A percentile compares a stretch with the other conserved stretches of the same genome.
Conservation (phyloP, 1,140 invertebrate genomes). For the Zaprionus ornatus region DNA sequence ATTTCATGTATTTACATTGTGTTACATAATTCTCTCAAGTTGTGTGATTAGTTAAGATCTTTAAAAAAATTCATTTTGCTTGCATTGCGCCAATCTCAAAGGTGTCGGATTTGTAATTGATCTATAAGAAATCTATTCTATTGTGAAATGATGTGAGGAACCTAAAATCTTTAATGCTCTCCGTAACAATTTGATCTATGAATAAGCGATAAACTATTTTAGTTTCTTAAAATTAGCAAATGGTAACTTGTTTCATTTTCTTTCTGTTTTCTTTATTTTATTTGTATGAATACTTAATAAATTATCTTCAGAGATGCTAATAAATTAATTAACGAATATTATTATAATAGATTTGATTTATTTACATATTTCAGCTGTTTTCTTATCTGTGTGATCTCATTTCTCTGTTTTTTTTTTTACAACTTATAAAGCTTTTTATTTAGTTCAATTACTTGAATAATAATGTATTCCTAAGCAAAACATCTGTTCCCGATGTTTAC, state of each 20-base stretch:
- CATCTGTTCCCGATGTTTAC: slow-evolving; percentile 8
- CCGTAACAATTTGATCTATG: slow-evolving; percentile 40
- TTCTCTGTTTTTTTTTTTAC: slow-evolving; percentile 1
- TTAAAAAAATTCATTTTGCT: slow-evolving; percentile 48
- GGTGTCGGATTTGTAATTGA: slow-evolving; percentile 52
- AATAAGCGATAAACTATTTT: slow-evolving; percentile 46
- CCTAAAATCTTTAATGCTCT: slow-evolving; percentile 42
- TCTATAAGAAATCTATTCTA: slow-evolving; percentile 62
- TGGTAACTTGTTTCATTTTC: slow-evolving; percentile 19
- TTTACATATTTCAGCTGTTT: slow-evolving; percentile 25
- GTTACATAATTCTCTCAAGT: slow-evolving; percentile 48
- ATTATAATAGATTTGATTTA: slow-evolving; percentile 27
- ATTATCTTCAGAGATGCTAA: slow-evolving; percentile 29
- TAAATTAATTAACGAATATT: slow-evolving; percentile 38
- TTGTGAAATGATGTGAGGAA: slow-evolving; percentile 60
- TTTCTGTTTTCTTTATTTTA: slow-evolving; percentile 16
- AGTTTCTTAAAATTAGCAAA: slow-evolving; percentile 48
- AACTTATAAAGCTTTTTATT: slow-evolving; percentile 21
- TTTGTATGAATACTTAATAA: slow-evolving; percentile 55
- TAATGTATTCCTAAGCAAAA: neutral
- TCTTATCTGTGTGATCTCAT: neutral
- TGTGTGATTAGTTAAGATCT: slow-evolving; percentile 35
- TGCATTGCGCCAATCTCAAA: slow-evolving; percentile 45
- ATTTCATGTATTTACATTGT: slow-evolving; percentile 71
- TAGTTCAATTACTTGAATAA: slow-evolving; percentile 5